Percentiles rank a stretch among this genome's conserved stretches.
phyloP scores from a whole-genome alignment of 2,888 invertebrate genomes.

The Drosophila pseudotakahashii region DNA sequence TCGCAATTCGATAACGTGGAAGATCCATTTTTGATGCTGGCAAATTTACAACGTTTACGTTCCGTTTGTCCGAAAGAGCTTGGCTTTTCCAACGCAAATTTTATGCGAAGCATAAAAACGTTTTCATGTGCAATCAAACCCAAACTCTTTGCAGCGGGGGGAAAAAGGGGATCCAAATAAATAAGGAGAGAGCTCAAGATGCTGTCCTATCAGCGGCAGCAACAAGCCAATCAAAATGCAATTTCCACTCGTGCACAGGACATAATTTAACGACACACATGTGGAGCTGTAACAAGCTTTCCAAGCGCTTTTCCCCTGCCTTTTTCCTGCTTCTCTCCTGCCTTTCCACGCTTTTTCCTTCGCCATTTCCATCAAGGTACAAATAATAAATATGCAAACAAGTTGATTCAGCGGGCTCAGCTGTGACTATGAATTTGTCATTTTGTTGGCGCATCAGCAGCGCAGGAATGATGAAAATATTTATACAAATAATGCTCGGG shows the following conservation, averaged over 20 bases:
- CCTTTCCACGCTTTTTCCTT: conserved; percentile 5
- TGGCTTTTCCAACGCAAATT: conserved; percentile 38
- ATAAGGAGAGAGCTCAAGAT: conserved; percentile 30
- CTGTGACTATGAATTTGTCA: conserved; percentile 74
- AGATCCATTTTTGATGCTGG: conserved; percentile 34
- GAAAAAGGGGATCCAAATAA: conserved; percentile 5
- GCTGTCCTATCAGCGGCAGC: conserved; percentile 66
- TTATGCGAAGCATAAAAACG: conserved; percentile 46
- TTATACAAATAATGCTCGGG: conserved; percentile 43
- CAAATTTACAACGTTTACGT: conserved; percentile 46
- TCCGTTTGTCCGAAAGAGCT: conserved; percentile 57
- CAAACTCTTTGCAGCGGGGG: conserved; percentile 35
- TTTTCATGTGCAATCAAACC: conserved; percentile 54
- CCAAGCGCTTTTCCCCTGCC: neutral
- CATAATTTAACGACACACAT: conserved; percentile 58
- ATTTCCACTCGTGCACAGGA: conserved; percentile 64
- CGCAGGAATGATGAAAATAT: conserved; percentile 36
- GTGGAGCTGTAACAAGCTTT: conserved; percentile 5
- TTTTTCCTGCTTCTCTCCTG: neutral
- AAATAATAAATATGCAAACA: conserved; percentile 77
- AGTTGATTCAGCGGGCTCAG: conserved; percentile 61
- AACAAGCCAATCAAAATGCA: conserved; percentile 75
- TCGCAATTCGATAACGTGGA: conserved; percentile 19
- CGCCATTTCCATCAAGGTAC: conserved; percentile 30
- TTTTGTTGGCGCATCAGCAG: conserved; percentile 39